These are phyloP conservation scores for Cataglyphis livida DNA, from an alignment of 2,888 invertebrate genomes.

Conservation along the genomic window DNA sequence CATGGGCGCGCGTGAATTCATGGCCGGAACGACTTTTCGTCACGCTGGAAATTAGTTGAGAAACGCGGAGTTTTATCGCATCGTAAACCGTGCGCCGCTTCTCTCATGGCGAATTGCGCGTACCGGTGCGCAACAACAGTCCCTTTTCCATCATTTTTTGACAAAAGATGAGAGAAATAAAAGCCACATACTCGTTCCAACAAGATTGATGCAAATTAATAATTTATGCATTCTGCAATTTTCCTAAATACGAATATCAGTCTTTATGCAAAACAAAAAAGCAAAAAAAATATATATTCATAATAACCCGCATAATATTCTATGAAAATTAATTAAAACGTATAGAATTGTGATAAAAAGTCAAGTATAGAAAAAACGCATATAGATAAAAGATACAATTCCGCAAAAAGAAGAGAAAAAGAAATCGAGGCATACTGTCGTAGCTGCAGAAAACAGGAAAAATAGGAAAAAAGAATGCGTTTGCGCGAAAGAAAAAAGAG, in stretches of 20 bases:
- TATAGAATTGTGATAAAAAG: background rate
- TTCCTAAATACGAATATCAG: background rate
- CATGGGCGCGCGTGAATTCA: slow-evolving; percentile 61
- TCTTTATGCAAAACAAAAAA: background rate
- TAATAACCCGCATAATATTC: background rate
- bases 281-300: background rate
- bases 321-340: background rate
- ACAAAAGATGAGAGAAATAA: background rate
- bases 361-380: background rate
- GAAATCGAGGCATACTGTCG: background rate
- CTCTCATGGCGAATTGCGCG: slow-evolving; percentile 44
- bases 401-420: background rate
- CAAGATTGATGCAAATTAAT: background rate
- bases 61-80: slow-evolving; percentile 69
- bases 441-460: background rate
- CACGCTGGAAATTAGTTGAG: slow-evolving; percentile 72
- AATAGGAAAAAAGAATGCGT: background rate
- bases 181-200: background rate
- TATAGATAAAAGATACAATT: background rate
- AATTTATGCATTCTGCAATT: background rate
- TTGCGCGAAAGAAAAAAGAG: slow-evolving; percentile 1
- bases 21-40: slow-evolving; percentile 73
- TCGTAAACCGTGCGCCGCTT: slow-evolving; percentile 63
- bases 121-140: slow-evolving; percentile 32
- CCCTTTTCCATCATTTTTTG: background rate